Percentiles rank a stretch among this genome's conserved stretches.
Conservation (phyloP, 2,113 vertebrate species). For the Rhombomys opimus region DNA sequence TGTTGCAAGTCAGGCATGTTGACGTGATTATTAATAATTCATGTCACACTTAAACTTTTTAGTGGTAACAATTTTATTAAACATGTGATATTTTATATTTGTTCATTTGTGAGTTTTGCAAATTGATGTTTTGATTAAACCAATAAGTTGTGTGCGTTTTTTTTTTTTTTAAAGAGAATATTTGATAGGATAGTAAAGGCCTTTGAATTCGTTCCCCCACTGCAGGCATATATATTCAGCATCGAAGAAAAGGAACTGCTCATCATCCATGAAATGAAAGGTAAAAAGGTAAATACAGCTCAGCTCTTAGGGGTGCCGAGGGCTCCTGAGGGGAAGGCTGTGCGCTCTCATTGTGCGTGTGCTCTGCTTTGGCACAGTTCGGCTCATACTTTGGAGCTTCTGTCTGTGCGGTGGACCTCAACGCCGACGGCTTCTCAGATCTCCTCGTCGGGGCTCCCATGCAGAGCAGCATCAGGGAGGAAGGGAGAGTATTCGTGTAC, state of each 20-base stretch:
- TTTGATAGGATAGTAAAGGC: neutral
- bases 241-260: constrained; percentile 82
- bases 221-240: constrained; percentile 93
- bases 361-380: constrained; percentile 87
- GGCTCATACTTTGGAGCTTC: constrained; percentile 97
- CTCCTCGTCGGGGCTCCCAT: constrained; percentile 96
- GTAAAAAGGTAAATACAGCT: constrained; percentile 91
- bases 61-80: neutral
- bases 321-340: neutral
- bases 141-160: neutral
- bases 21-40: neutral
- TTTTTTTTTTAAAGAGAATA: neutral
- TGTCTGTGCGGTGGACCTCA: constrained; percentile 94
- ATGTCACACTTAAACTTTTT: neutral
- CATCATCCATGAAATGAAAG: constrained; percentile 88
- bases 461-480: constrained; percentile 92
- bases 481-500: constrained; percentile 96
- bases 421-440: constrained; percentile 95
- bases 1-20: neutral
- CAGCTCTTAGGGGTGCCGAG: neutral
- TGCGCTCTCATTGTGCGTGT: neutral
- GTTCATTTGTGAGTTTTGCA: neutral
- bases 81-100: neutral
- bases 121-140: constrained; percentile 10
- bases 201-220: constrained; percentile 36